Evolutionary conservation across 2,113 vertebrate genomes (phyloP).

Genomic region (Toxotes jaculatrix): DNA sequence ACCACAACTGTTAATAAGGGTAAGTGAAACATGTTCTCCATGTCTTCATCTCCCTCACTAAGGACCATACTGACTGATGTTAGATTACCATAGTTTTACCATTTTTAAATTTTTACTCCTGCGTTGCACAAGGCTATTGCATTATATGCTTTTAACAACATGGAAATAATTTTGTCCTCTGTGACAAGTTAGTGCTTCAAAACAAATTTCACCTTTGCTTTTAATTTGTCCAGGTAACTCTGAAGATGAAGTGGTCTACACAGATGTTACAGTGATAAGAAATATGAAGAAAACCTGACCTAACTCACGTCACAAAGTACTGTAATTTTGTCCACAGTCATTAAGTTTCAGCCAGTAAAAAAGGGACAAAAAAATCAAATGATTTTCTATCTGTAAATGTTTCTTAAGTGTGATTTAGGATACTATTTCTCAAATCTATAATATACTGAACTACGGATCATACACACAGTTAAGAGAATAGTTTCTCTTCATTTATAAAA

Average conservation of each 20-base stretch:
- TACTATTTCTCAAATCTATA: background rate
- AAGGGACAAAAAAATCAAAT: too few relatives aligned
- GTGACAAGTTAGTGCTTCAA: background rate
- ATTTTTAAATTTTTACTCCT: too few relatives aligned
- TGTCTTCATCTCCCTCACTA: background rate
- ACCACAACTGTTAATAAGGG: background rate
- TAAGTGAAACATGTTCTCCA: background rate
- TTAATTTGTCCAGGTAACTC: background rate
- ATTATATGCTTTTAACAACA: too few relatives aligned
- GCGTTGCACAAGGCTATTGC: background rate
- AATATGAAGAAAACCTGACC: background rate
- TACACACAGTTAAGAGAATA: too few relatives aligned
- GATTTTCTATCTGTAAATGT: background rate
- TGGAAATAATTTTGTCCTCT: too few relatives aligned
- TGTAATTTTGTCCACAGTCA: background rate
- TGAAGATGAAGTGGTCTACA: slow-evolving; percentile 8
- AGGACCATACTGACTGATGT: background rate
- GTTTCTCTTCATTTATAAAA: too few relatives aligned
- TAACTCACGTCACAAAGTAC: background rate
- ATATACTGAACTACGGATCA: background rate
- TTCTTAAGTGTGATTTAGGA: background rate
- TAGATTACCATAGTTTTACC: background rate
- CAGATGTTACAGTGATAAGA: background rate
- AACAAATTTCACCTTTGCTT: background rate
- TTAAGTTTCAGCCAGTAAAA: background rate